Percentiles rank a stretch among this genome's conserved stretches.
Conservation (phyloP, 2,888 invertebrate species). For the Hirtodrosophila confusa region DNA sequence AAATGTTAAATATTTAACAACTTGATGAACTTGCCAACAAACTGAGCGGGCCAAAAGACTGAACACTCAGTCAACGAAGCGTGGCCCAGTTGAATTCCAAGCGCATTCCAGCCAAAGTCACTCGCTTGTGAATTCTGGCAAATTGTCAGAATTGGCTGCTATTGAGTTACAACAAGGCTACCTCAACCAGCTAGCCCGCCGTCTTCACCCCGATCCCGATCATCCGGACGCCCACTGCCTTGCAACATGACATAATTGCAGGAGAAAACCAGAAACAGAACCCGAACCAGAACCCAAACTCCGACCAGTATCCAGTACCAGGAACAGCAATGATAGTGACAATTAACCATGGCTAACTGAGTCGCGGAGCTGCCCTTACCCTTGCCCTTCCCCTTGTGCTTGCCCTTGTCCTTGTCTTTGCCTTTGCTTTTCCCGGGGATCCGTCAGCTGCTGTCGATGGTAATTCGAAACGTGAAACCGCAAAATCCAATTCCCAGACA, state of each 20-base stretch:
- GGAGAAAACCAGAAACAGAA: conserved; percentile 5
- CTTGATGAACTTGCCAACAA: conserved; percentile 64
- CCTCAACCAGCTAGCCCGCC: too few relatives aligned
- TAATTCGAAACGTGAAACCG: conserved; percentile 79
- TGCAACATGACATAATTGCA: conserved; percentile 68
- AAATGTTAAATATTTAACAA: conserved; percentile 61
- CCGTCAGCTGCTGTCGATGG: conserved; percentile 75
- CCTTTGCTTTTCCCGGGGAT: neutral
- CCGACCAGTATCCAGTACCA: conserved; percentile 2
- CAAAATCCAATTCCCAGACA: conserved; percentile 80
- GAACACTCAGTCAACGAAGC: conserved; percentile 60
- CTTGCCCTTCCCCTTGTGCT: conserved; percentile 7
- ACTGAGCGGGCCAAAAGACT: conserved; percentile 31
- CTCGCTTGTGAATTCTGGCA: conserved; percentile 60
- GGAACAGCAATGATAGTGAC: conserved; percentile 67
- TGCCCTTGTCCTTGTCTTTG: neutral
- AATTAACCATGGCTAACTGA: conserved; percentile 75
- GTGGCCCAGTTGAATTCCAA: conserved; percentile 58
- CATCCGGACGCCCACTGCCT: conserved; percentile 51
- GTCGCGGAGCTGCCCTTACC: conserved; percentile 39
- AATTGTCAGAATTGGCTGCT: conserved; percentile 58
- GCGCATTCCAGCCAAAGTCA: conserved; percentile 58
- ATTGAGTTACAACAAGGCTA: conserved; percentile 52
- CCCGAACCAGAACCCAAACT: conserved; percentile 1
- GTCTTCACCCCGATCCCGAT: too few relatives aligned